Base-by-base conservation (phyloP, 2,797 vertebrate genomes). In the Cossypha polioptera region DNA sequence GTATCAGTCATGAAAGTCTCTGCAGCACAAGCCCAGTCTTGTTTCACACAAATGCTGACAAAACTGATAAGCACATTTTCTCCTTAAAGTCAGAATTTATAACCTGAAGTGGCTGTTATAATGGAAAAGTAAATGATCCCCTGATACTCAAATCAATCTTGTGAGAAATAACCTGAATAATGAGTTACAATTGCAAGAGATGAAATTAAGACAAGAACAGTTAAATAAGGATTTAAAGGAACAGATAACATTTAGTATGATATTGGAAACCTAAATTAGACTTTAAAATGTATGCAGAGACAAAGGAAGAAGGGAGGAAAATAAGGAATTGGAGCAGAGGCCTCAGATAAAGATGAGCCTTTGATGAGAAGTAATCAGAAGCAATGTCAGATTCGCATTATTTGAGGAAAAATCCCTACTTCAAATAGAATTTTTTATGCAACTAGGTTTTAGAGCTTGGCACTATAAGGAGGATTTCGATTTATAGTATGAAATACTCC, bases 131-230 rank as follows among this genome's bases (percentile, higher is more conserved):
- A 98, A 98, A 96, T 38, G 92, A 96, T 96, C 94, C 67, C 88
- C 77, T 97, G 96, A 96, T 96, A 96, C 85, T 92, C 88, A 97
- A 94, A 97, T 98, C 97, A 97, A 95, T 98, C 97, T 96, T 97
- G 89, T 94, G 85, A 90, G 93, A 97, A 97, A 96, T 96, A 97
- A 97, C 95, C 96, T 97, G 97, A 97, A 96, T 97, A 97, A 97
- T 95, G 95, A 97, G 85, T 95, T 96, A 93, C 91, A 96, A 92
- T 96, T 94, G 94, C 76, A 88, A 88, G 89, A 92, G 87, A 96
- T 78, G 93, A 96, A 97, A 97, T 97, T 97, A 97, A 97, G 93
- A 97, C 95, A 96, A 97, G 96, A 97, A 69, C 73, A 89, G 95
- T 93, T 95, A 96, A 95, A 91, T 92, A 92, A 95, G 88, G 77